These are phyloP conservation scores for Anas georgica DNA, from an alignment of 2,797 vertebrate genomes.

Conservation along the genomic window DNA sequence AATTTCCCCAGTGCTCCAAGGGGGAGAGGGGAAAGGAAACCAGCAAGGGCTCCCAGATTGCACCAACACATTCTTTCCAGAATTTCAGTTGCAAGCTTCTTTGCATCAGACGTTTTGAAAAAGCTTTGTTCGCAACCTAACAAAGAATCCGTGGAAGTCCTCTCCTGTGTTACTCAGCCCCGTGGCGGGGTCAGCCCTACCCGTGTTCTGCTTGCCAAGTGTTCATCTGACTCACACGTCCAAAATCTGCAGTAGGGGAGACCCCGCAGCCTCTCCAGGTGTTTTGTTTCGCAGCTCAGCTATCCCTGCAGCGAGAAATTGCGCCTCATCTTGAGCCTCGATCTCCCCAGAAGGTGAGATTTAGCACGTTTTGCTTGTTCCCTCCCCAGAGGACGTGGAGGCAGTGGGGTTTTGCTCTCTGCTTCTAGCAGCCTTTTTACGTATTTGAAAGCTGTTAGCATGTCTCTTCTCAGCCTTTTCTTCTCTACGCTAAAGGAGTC, in stretches of 20 bases:
- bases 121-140: not conserved
- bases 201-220: not conserved
- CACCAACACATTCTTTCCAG: not conserved
- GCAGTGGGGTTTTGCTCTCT: not conserved
- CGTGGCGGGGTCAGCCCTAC: not conserved
- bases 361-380: not conserved
- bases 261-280: not conserved
- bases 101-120: not conserved
- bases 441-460: not conserved
- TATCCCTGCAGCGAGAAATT: not conserved
- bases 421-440: not conserved
- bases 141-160: not conserved
- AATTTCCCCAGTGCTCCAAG: not conserved
- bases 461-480: not conserved
- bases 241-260: not conserved
- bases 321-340: not conserved
- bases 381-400: not conserved
- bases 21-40: not conserved
- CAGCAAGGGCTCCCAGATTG: not conserved
- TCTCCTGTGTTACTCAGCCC: not conserved
- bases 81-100: not conserved
- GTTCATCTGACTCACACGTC: not conserved
- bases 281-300: not conserved
- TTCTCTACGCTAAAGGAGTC: not conserved
- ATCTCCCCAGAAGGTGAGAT: not conserved